A percentile compares a stretch with the other conserved stretches of the same genome.
These are phyloP conservation scores for Xanthorhoe spadicearia DNA, from an alignment of 2,888 invertebrate genomes.

Conservation along the genomic window DNA sequence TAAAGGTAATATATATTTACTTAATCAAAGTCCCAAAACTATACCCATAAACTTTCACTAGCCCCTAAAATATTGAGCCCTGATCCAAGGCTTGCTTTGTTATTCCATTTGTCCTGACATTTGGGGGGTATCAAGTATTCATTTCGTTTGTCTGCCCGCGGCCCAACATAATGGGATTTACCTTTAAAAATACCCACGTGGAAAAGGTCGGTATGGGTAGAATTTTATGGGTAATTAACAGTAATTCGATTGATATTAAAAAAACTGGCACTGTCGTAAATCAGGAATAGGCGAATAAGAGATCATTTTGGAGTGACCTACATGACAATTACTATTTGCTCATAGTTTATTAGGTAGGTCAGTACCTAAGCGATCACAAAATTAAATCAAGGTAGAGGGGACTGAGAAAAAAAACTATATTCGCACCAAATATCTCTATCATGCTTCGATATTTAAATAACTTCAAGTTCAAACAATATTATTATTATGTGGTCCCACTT, in stretches of 20 bases:
- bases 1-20: neutral
- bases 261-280: too few relatives aligned
- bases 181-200: conserved; percentile 48
- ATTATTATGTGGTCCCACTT: too few relatives aligned
- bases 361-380: neutral
- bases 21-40: neutral
- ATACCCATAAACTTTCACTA: neutral
- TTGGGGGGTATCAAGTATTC: conserved; percentile 69
- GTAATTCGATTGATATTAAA: too few relatives aligned
- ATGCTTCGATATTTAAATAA: neutral
- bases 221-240: neutral
- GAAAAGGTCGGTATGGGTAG: conserved; percentile 3
- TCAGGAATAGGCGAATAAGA: too few relatives aligned
- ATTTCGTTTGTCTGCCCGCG: conserved; percentile 49
- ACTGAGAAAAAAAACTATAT: too few relatives aligned
- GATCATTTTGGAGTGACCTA: too few relatives aligned
- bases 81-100: conserved; percentile 55
- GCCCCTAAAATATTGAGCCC: conserved; percentile 24
- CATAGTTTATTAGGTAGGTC: too few relatives aligned
- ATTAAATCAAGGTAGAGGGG: too few relatives aligned
- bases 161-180: conserved; percentile 53
- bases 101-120: conserved; percentile 81
- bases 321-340: too few relatives aligned
- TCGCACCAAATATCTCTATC: too few relatives aligned
- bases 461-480: too few relatives aligned